Evolutionary conservation across 2,113 vertebrate genomes (phyloP).

Genomic region (Anseranas semipalmata): DNA sequence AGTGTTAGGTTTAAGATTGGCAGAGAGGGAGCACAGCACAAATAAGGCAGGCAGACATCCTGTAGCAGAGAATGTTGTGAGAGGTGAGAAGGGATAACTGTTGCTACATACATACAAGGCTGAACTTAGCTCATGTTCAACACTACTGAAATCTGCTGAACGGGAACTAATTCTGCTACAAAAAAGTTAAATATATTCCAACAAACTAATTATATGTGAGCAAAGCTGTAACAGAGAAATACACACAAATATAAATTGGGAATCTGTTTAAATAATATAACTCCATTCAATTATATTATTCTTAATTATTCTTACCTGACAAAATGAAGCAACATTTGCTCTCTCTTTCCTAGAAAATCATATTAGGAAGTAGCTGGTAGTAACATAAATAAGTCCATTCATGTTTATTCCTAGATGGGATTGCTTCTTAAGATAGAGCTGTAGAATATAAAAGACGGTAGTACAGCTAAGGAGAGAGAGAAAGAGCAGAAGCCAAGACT

Average conservation of each 20-base stretch:
- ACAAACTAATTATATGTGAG: neutral
- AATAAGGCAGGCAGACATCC: neutral
- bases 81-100: neutral
- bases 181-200: neutral
- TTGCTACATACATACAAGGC: neutral
- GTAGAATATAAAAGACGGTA: neutral
- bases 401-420: neutral
- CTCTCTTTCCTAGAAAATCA: neutral
- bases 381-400: neutral
- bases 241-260: neutral
- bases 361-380: too few species aligned
- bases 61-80: rapidly evolving
- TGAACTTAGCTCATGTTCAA: neutral
- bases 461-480: neutral
- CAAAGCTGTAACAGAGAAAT: neutral
- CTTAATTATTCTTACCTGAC: neutral
- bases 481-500: neutral
- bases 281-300: neutral
- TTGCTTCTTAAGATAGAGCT: neutral
- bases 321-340: neutral
- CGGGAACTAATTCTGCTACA: neutral
- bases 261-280: neutral
- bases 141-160: neutral
- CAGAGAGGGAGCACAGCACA: neutral
- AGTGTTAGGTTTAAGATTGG: neutral